Base-by-base conservation (phyloP, 1,140 invertebrate genomes). In the Drosophila hydei region DNA sequence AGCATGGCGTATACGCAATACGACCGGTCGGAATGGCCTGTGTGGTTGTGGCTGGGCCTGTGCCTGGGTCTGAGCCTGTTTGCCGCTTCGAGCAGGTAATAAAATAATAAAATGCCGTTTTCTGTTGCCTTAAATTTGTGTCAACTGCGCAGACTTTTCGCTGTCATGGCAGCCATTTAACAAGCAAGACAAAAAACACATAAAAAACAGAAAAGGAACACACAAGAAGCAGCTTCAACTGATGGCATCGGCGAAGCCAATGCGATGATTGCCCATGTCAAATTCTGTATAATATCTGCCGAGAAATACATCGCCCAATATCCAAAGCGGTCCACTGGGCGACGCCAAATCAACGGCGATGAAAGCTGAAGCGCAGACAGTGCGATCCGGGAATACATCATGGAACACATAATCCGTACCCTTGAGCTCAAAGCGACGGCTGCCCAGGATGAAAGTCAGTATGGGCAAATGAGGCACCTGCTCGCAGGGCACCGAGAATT, bases 231-330 rank as follows among this genome's bases (percentile, higher is more conserved):
- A 25, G 27, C 19, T n/a, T 56, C 54, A 56, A 27, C 23, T 43
- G 27, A 51, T 50, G 58, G 75, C 51, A 42, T 88, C 83, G 19
- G 91, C 90, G 58, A 91, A 96, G 55, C 96, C 96, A 71, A 96
- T 93, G 60, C 94, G 93, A 77, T 94, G 93, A 72, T 96, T 94
- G 16, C 92, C 94, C 87, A 94, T 79, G 90, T 96, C 95, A 84
- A 96, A 96, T 79, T 94, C 94, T 4, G 95, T 95, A 90, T 95
- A 95, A 79, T 93, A 95, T 63, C 92, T 92, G 23, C 95, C 94
- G 75, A 96, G 94, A 77, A 96, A 96, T 16, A 95, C 94, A 91
- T 96, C 95, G n/a, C 90, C 90, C 58, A 91, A 33, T 51, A 91
- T 91, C 89, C 89, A 91, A 5, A 91, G 62, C 0, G 83, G 83